Evolutionary conservation across 2,113 vertebrate genomes (phyloP).

Genomic region (Emydura subglobosa): DNA sequence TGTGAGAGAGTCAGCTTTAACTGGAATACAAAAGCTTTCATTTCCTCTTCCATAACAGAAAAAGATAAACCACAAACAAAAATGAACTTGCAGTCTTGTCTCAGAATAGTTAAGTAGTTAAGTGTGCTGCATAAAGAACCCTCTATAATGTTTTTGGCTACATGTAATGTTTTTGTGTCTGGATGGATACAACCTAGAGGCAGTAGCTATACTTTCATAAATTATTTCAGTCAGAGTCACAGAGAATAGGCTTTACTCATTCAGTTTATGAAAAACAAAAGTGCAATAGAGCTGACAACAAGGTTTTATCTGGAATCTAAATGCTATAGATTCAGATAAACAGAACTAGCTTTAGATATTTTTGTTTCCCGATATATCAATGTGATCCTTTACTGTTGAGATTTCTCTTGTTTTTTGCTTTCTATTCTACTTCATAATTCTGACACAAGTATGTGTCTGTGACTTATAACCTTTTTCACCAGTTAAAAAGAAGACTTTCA

Average conservation of each 20-base stretch:
- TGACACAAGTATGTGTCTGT: neutral
- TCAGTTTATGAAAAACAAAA: neutral
- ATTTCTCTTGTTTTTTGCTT: neutral
- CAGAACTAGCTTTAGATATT: accelerated
- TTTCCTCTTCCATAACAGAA: neutral
- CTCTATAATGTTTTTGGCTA: neutral
- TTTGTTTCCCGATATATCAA: neutral
- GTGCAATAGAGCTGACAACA: neutral
- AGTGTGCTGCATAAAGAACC: neutral
- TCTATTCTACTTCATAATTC: neutral
- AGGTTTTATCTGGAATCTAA: neutral
- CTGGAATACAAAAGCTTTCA: neutral
- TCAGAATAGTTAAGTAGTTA: neutral
- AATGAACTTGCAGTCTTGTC: neutral
- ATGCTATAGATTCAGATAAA: neutral
- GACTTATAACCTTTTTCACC: accelerated
- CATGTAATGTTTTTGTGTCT: neutral
- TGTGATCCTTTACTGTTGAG: neutral
- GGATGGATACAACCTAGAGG: neutral
- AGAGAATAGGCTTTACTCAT: neutral
- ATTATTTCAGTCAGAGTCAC: neutral
- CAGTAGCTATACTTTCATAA: neutral
- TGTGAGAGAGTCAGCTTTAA: neutral
- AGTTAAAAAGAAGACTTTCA: neutral
- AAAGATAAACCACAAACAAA: conserved; percentile 8